Evolutionary conservation across 2,113 vertebrate species (phyloP).

Genomic region (Garra rufa): DNA sequence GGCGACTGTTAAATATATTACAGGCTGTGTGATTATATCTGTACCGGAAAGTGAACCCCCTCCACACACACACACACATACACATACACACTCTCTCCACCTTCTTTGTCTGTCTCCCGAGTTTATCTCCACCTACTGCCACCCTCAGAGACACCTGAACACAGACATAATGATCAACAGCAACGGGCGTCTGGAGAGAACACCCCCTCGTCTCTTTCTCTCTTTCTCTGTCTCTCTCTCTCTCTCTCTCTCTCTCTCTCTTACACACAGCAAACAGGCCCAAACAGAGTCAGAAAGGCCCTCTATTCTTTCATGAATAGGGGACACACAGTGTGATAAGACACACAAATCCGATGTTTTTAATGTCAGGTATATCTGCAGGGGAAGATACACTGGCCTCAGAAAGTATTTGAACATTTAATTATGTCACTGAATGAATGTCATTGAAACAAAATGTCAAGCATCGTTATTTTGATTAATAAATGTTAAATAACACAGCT

Average conservation of each 20-base stretch:
- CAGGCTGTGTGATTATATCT: slow-evolving; percentile 68
- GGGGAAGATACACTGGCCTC: background rate
- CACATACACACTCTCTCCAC: slow-evolving; percentile 35
- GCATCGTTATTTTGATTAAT: background rate
- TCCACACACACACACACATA: background rate
- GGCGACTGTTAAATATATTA: slow-evolving; percentile 61
- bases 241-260: slow-evolving; percentile 4
- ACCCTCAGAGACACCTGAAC: slow-evolving; percentile 91
- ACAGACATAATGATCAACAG: slow-evolving; percentile 81
- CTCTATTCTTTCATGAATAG: background rate
- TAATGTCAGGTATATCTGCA: background rate
- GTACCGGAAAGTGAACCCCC: slow-evolving; percentile 24
- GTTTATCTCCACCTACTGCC: slow-evolving; percentile 79
- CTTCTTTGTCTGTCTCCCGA: slow-evolving; percentile 87
- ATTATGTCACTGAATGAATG: background rate
- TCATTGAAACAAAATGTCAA: background rate
- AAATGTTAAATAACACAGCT: background rate
- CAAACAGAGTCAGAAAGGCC: background rate
- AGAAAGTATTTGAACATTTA: background rate
- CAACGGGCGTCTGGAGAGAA: slow-evolving; percentile 18
- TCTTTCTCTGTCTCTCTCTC: background rate
- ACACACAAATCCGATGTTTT: background rate
- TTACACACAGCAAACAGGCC: background rate
- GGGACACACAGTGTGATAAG: background rate
- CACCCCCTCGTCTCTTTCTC: background rate